phyloP scores from a whole-genome alignment of 2,888 invertebrate species.

The Rotaria socialis region DNA sequence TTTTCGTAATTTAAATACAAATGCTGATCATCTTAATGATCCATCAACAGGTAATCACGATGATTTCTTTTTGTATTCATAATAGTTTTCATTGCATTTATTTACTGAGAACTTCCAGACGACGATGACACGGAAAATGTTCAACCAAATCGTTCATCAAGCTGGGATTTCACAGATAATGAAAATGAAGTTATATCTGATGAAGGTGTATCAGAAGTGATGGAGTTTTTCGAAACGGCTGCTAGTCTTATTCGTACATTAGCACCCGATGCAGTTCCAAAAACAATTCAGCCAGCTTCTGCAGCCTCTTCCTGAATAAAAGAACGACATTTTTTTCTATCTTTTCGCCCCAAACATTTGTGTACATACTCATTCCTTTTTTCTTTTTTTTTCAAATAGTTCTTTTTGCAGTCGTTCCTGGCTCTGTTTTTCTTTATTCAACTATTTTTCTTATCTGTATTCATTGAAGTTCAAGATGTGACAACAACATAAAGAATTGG shows the following conservation, averaged over 20 bases:
- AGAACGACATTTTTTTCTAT: no score
- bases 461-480: not conserved
- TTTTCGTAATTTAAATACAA: slow-evolving; percentile 74
- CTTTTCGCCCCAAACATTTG: not conserved
- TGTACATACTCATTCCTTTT: not conserved
- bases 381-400: not conserved
- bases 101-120: slow-evolving; percentile 47
- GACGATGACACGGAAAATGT: slow-evolving; percentile 48
- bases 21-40: not conserved
- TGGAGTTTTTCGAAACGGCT: slow-evolving; percentile 99
- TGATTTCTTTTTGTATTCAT: not conserved
- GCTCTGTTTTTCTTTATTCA: not conserved
- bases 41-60: not conserved
- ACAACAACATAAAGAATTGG: not conserved
- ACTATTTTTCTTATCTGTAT: not conserved
- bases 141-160: slow-evolving; percentile 4
- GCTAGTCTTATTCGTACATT: slow-evolving; percentile 94
- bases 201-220: slow-evolving; percentile 75
- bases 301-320: not conserved
- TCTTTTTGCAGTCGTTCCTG: no score
- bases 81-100: not conserved
- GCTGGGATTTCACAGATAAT: slow-evolving; percentile 6
- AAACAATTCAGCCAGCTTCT: not conserved
- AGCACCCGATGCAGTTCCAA: slow-evolving; percentile 62
- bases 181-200: slow-evolving; percentile 15